A percentile compares a stretch with the other conserved stretches of the same genome.
Conservation (phyloP, 2,888 invertebrate species). For the Hypsopygia costalis region DNA sequence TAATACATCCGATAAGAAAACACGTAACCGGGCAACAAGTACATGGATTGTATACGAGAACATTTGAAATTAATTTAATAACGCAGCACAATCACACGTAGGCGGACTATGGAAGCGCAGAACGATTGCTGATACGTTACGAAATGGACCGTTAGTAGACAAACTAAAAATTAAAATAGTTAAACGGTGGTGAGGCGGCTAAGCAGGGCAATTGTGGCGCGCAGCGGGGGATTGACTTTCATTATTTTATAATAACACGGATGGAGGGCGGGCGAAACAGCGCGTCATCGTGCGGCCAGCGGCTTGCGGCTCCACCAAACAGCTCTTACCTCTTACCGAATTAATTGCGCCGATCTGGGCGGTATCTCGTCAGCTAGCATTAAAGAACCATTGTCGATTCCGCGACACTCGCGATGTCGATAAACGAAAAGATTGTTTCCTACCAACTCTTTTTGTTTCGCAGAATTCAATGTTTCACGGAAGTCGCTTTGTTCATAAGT, state of each 20-base stretch:
- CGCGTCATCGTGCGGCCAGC: constrained; percentile 64
- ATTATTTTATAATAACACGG: constrained; percentile 79
- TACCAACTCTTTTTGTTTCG: constrained; percentile 16
- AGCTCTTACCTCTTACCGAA: constrained; percentile 70
- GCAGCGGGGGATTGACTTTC: constrained; percentile 74
- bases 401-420: constrained; percentile 27
- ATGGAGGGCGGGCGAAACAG: constrained; percentile 63
- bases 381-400: constrained; percentile 43
- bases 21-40: constrained; percentile 21
- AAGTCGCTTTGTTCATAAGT: constrained; percentile 3
- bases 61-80: constrained; percentile 40
- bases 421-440: constrained; percentile 19
- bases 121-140: constrained; percentile 57
- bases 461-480: constrained; percentile 9
- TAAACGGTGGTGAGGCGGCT: constrained; percentile 72
- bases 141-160: constrained; percentile 74
- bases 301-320: constrained; percentile 41
- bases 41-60: constrained; percentile 11
- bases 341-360: constrained; percentile 73
- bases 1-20: constrained; percentile 7
- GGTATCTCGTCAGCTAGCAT: constrained; percentile 57
- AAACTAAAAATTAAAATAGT: constrained; percentile 80
- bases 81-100: constrained; percentile 34
- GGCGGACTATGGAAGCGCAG: constrained; percentile 48
- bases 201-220: constrained; percentile 77